Percentiles rank a stretch among this genome's conserved stretches.
Conservation (phyloP, 2,888 invertebrate species). For the Pegoplata infirma region DNA sequence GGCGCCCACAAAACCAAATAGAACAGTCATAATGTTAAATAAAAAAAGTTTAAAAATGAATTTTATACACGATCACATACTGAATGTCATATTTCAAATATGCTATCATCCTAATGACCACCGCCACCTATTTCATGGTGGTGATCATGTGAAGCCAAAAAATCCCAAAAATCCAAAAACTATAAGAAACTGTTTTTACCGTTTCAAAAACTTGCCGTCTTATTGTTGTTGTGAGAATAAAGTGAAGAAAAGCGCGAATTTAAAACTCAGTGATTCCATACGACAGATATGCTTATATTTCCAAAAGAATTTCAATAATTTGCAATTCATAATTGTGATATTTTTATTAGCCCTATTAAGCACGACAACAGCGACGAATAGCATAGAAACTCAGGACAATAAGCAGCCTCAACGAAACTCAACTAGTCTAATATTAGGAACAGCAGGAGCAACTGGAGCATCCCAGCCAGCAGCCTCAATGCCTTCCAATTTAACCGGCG, state of each 20-base stretch:
- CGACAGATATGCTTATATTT: conserved; percentile 23
- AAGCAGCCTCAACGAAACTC: conserved; percentile 2
- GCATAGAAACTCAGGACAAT: conserved; percentile 12
- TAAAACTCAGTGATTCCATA: conserved; percentile 2
- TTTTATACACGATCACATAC: conserved; percentile 35
- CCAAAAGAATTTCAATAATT: conserved; percentile 6
- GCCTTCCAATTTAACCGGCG: neutral
- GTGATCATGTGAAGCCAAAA: conserved; percentile 18
- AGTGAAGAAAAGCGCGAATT: neutral
- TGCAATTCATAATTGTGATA: conserved; percentile 30
- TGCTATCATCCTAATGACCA: conserved; percentile 21
- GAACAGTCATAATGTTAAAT: conserved; percentile 24
- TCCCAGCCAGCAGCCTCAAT: neutral
- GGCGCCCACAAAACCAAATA: neutral
- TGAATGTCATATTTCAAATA: conserved; percentile 28
- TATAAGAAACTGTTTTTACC: neutral
- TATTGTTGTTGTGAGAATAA: neutral
- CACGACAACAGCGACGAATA: conserved; percentile 18
- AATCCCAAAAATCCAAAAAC: conserved; percentile 3
- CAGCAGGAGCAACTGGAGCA: neutral
- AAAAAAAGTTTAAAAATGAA: conserved; percentile 13
- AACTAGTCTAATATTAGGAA: neutral
- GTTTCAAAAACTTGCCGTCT: neutral
- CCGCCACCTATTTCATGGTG: conserved; percentile 41
- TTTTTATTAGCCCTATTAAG: conserved; percentile 37